A percentile compares a stretch with the other conserved stretches of the same genome.
Evolutionary conservation across 2,113 vertebrate species (phyloP).

Genomic region (Heloderma charlesbogerti): DNA sequence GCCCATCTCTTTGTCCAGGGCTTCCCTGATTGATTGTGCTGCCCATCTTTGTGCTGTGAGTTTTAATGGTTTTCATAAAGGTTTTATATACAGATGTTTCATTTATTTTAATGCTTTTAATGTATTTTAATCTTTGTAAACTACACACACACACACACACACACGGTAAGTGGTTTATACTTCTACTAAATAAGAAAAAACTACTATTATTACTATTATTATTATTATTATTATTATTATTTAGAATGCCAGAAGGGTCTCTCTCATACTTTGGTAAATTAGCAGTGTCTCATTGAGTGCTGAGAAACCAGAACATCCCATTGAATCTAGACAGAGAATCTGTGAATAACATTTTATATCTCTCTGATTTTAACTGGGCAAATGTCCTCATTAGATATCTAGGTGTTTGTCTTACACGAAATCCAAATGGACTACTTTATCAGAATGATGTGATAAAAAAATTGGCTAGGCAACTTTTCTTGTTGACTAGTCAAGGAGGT

Average conservation of each 20-base stretch:
- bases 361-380: neutral
- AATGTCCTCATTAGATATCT: neutral
- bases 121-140: no score
- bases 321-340: neutral
- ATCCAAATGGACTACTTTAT: neutral
- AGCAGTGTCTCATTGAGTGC: neutral
- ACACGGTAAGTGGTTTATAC: no score
- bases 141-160: no score
- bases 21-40: no score
- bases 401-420: neutral
- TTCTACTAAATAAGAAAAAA: no score
- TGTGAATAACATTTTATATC: neutral
- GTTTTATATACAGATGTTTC: no score
- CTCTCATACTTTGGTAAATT: neutral
- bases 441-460: neutral
- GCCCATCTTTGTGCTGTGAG: no score
- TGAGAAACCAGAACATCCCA: neutral
- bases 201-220: no score
- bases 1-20: no score
- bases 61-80: no score
- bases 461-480: neutral
- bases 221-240: neutral
- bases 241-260: neutral
- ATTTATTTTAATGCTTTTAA: no score
- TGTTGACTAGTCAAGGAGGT: slow-evolving; percentile 11